Evolutionary conservation across 2,113 vertebrate genomes (phyloP), one percentile per base, ranked within the genome.

Genomic region (Mesitornis unicolor): DNA sequence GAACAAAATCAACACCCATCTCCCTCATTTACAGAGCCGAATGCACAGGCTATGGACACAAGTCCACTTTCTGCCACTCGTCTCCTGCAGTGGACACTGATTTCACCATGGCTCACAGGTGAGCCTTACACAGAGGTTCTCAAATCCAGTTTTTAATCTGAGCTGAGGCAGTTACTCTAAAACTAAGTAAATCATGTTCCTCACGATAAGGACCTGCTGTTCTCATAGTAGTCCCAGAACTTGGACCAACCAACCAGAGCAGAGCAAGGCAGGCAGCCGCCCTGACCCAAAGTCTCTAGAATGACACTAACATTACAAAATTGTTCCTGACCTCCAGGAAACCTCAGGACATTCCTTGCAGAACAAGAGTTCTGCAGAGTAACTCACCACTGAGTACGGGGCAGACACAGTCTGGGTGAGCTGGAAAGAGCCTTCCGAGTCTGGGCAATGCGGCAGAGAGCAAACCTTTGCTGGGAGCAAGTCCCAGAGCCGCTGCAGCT

Each of bases 341-440:
- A 11, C 42, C 64, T 50, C 60, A 75, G 77, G 42, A 74, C 4
- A 1, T 2, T 25, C 19, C 82, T 35, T 0, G 1, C 0, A 28
- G 47, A 40, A 5, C 26, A 74, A 33, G 38, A 48, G 25, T 50
- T 15, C 88, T 42, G 81, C 68, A 47, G 69, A 2, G 73, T 3
- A 7, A 43, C 1, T 10, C 80, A 28, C 65, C 35, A 1, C 63
- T 20, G 45, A n/a, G 29, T 31, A 18, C 0, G 0, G 69, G 57
- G 71, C 17, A 42, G 71, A 17, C 14, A 2, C 24, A 2, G 25
- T 25, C 60, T 1, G 0, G 36, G 31, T 2, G 8, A 40, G 36
- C 13, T 12, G 25, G 54, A 16, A 22, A 13, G 17, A 28, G 40
- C 2, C 74, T 10, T 33, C 45, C 53, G 13, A 33, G 54, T 42